These are phyloP conservation scores for Macropodus opercularis DNA, from an alignment of 2,797 vertebrate genomes.

Conservation along the genomic window DNA sequence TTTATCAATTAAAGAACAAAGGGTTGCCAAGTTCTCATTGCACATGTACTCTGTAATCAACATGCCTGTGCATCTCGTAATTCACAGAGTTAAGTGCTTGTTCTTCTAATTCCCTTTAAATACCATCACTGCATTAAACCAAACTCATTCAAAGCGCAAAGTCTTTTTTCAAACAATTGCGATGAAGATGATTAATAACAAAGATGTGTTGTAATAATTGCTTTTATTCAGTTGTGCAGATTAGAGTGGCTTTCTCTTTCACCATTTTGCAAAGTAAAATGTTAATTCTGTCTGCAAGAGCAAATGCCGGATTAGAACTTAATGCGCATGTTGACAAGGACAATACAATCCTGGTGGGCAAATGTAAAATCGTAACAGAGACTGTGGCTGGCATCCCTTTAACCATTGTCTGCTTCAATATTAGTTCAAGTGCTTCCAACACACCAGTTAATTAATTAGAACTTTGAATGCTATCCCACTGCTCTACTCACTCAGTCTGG, in stretches of 20 bases:
- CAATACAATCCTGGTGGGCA: conserved; percentile 18
- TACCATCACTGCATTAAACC: too few relatives aligned
- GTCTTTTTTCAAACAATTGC: conserved; percentile 9
- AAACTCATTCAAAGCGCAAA: too few relatives aligned
- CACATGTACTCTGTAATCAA: too few relatives aligned
- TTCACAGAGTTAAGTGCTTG: too few relatives aligned
- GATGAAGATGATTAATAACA: conserved; percentile 13
- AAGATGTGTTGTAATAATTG: conserved; percentile 7
- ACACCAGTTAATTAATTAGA: too few relatives aligned
- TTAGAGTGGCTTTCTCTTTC: conserved; percentile 22
- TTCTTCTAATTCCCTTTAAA: too few relatives aligned
- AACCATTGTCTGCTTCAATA: conserved; percentile 54
- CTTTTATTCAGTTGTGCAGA: background rate
- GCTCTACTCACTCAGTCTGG: conserved; percentile 53
- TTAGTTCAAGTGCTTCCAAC: conserved; percentile 66
- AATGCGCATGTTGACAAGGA: conserved; percentile 23
- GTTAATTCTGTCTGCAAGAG: conserved; percentile 31
- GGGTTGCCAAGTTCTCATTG: too few relatives aligned
- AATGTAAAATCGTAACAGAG: conserved; percentile 38
- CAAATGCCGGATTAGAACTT: conserved; percentile 21
- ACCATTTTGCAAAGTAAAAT: conserved; percentile 30
- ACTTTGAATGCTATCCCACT: conserved; percentile 64
- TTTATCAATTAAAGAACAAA: too few relatives aligned
- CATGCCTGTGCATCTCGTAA: too few relatives aligned
- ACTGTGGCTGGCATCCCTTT: conserved; percentile 31